Conservation (phyloP, 1,140 invertebrate species). For the Drosophila jambulina region DNA sequence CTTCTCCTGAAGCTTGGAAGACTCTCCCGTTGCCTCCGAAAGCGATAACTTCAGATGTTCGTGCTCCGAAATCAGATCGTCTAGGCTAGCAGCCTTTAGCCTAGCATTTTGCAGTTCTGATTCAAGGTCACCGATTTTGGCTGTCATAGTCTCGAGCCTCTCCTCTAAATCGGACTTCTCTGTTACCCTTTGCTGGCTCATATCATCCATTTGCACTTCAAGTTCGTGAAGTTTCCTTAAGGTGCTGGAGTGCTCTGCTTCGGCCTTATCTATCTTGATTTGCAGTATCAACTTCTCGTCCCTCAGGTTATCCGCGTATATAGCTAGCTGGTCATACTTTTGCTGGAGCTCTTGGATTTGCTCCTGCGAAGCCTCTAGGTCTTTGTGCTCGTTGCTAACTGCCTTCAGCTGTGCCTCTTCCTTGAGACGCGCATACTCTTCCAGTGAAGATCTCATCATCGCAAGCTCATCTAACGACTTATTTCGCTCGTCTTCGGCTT, state of each 20-base stretch:
- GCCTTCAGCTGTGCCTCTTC: neutral
- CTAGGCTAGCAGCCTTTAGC: neutral
- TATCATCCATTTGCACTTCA: neutral
- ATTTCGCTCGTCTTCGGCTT: neutral
- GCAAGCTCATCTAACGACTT: neutral
- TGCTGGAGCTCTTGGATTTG: conserved; percentile 18
- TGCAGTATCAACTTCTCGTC: conserved; percentile 41
- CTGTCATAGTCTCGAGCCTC: conserved; percentile 10
- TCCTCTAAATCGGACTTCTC: conserved; percentile 9
- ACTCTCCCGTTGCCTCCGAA: neutral
- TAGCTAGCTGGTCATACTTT: conserved; percentile 17
- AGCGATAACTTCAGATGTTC: conserved; percentile 6
- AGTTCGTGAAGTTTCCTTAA: neutral
- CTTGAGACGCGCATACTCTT: no score
- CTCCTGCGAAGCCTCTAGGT: conserved; percentile 1
- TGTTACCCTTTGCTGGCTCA: neutral
- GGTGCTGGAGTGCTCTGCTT: neutral
- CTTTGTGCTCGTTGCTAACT: neutral
- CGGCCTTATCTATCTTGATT: conserved; percentile 8
- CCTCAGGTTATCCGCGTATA: conserved; percentile 23
- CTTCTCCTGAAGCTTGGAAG: neutral
- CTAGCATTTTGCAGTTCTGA: conserved; percentile 7
- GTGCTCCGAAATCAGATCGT: conserved; percentile 26
- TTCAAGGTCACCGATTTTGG: conserved; percentile 25
- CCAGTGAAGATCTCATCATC: neutral